A percentile compares a stretch with the other conserved stretches of the same genome.
phyloP scores from a whole-genome alignment of 2,888 invertebrate genomes.

The Girardia tigrina region DNA sequence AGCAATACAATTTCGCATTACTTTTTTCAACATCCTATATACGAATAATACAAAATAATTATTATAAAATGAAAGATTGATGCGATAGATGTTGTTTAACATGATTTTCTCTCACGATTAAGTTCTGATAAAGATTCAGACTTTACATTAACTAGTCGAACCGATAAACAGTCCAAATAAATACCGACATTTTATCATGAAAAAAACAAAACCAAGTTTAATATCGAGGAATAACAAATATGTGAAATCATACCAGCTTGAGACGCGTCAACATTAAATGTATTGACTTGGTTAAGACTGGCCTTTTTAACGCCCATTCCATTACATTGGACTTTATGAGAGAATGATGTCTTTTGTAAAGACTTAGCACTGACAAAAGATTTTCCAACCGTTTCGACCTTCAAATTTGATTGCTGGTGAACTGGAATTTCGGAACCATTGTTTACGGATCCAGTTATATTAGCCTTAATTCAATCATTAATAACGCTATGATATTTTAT shows the following conservation, averaged over 20 bases:
- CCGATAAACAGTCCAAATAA: too few species aligned
- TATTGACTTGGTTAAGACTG: slow-evolving; percentile 77
- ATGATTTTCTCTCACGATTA: too few species aligned
- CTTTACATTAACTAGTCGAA: too few species aligned
- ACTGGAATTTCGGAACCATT: background rate
- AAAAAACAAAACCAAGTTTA: too few species aligned
- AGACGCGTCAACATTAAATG: slow-evolving; percentile 74
- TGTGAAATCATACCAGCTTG: slow-evolving; percentile 74
- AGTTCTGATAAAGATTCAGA: too few species aligned
- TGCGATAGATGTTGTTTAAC: too few species aligned
- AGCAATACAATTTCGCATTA: too few species aligned
- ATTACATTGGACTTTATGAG: slow-evolving; percentile 38
- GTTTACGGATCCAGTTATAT: slow-evolving; percentile 15
- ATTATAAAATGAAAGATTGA: too few species aligned
- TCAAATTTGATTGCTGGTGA: slow-evolving; percentile 32
- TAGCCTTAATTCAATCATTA: slow-evolving; percentile 3
- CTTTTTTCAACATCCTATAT: too few species aligned
- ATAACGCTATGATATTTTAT: background rate
- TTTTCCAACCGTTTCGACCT: slow-evolving; percentile 32
- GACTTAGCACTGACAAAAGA: background rate
- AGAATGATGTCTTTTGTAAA: background rate
- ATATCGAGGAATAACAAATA: too few species aligned
- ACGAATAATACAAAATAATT: too few species aligned
- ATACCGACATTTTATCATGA: too few species aligned
- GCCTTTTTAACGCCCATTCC: slow-evolving; percentile 93